Evolutionary conservation across 1,140 invertebrate genomes (phyloP).

Genomic region (Drosophila biarmipes): DNA sequence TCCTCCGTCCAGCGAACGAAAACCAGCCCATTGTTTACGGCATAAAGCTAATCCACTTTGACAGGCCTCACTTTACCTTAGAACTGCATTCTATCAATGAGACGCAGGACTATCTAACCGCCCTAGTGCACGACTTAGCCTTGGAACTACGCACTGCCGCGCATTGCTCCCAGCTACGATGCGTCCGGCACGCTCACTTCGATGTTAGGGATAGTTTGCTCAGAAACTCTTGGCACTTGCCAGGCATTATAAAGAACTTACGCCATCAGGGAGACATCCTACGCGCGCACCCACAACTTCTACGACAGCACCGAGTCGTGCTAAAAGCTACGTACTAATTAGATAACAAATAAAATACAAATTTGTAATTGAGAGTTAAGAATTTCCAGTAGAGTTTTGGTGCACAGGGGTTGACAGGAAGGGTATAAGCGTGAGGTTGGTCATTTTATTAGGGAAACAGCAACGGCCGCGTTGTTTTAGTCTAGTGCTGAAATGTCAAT

Average conservation of each 20-base stretch:
- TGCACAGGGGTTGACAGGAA: no score
- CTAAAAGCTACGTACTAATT: conserved; percentile 37
- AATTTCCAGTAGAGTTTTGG: no score
- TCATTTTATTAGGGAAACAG: no score
- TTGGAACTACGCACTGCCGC: conserved; percentile 91
- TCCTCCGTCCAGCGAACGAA: conserved; percentile 89
- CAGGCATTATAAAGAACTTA: conserved; percentile 91
- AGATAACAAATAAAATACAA: no score
- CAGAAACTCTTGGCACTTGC: conserved; percentile 92
- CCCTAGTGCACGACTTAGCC: conserved; percentile 92
- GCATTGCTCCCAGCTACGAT: conserved; percentile 91
- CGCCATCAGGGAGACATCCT: conserved; percentile 85
- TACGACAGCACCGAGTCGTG: conserved; percentile 78
- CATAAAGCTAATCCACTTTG: conserved; percentile 93
- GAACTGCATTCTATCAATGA: conserved; percentile 95
- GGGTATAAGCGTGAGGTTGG: no score
- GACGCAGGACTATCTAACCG: conserved; percentile 89
- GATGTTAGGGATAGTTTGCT: conserved; percentile 91
- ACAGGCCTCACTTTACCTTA: conserved; percentile 94
- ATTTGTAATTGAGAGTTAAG: no score
- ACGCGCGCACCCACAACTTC: conserved; percentile 85
- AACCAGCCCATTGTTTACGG: conserved; percentile 93
- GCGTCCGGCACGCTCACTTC: conserved; percentile 93
- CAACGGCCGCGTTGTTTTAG: no score
- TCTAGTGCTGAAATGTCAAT: no score